phyloP scores from a whole-genome alignment of 2,113 vertebrate genomes.

The Dromas ardeola region DNA sequence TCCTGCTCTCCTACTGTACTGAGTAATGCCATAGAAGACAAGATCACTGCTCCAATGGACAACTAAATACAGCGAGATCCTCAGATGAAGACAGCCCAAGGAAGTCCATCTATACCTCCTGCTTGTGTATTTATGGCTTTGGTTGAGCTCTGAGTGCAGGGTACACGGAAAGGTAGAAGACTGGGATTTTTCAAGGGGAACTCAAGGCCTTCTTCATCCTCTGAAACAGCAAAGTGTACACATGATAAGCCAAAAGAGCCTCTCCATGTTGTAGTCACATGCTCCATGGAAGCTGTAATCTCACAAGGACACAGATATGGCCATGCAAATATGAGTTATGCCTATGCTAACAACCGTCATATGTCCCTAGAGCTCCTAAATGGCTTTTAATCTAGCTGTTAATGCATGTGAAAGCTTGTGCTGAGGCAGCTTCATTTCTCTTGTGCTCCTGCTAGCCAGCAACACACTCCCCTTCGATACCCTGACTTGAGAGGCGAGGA shows the following conservation, averaged over 20 bases:
- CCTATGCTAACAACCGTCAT: neutral
- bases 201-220: neutral
- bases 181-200: neutral
- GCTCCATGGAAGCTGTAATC: conserved; percentile 9
- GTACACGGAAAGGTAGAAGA: neutral
- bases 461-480: rapidly evolving
- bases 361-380: neutral
- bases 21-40: neutral
- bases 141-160: neutral
- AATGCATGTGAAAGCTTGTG: neutral
- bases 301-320: conserved; percentile 41
- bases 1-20: neutral
- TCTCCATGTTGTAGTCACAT: neutral
- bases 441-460: neutral
- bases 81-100: neutral
- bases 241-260: neutral
- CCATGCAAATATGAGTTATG: conserved; percentile 4
- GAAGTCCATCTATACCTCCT: neutral
- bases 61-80: neutral
- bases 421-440: neutral
- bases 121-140: neutral
- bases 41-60: neutral
- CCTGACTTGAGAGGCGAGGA: neutral
- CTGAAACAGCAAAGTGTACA: neutral
- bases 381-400: neutral